Evolutionary conservation across 2,797 vertebrate species (phyloP).

Genomic region (Lindbergichthys nudifrons): DNA sequence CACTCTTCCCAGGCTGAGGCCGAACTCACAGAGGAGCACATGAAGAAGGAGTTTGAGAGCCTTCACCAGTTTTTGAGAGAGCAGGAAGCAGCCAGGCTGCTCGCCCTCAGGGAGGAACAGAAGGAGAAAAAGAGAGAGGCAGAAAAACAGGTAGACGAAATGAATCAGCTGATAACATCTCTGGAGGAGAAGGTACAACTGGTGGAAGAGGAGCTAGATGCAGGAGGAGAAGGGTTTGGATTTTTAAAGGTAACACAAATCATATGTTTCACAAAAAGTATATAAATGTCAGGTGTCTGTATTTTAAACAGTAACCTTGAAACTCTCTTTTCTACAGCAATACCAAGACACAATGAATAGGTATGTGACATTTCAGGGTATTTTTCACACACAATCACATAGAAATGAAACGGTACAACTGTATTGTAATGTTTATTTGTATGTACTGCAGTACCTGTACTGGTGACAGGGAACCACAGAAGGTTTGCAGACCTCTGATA

Average conservation of each 20-base stretch:
- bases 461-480: constrained; percentile 9
- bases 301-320: constrained; percentile 19
- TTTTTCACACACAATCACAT: not conserved
- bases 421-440: not conserved
- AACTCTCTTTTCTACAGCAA: constrained; percentile 33
- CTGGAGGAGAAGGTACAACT: constrained; percentile 54
- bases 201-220: constrained; percentile 39
- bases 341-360: constrained; percentile 25
- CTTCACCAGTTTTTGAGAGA: constrained; percentile 79
- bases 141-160: constrained; percentile 30
- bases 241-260: constrained; percentile 53
- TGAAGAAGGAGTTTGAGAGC: constrained; percentile 76
- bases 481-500: constrained; percentile 43
- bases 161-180: constrained; percentile 36
- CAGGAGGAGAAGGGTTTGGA: constrained; percentile 37
- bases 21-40: constrained; percentile 43
- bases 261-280: not conserved
- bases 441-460: constrained; percentile 17
- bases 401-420: not conserved
- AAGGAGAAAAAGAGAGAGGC: constrained; percentile 52
- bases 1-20: constrained; percentile 30
- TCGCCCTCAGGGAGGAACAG: constrained; percentile 59
- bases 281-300: not conserved
- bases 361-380: constrained; percentile 14
- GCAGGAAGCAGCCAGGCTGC: constrained; percentile 65